Evolutionary conservation across 2,797 vertebrate genomes (phyloP), one percentile per base, ranked within the genome.

Genomic region (Lateolabrax maculatus): DNA sequence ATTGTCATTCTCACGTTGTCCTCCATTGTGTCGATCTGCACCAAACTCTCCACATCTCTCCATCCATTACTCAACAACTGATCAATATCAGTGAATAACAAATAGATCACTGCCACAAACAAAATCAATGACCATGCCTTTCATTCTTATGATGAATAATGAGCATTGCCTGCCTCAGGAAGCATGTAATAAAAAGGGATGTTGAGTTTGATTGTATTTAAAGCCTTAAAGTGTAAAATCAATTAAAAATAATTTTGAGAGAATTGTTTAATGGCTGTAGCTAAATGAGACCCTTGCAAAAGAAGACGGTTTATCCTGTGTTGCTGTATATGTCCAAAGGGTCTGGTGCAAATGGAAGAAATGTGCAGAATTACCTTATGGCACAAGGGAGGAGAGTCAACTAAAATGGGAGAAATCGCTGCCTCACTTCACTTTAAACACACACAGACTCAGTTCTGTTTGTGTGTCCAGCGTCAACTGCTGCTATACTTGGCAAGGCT

Each of bases 11-110:
- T 48, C 69, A 8, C 27, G 36, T 1, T 9, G 29, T 29, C 55
- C 72, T 51, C 25, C 23, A 13, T 4, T 7, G 3, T 8, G 27
- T 65, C 68, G 18, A 64, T 48, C 68, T 34, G 51, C 21, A 48
- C 12, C 64, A 55, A 72, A 51, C 51, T 29, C 64, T 27, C 68
- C 43, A 31, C 63, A 41, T 31, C 34, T 58, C 62, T 44, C 23
- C 70, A 37, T 21, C 23, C 51, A 51, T 69, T 73, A 77, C 63
- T 73, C 37, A 79, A 46, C 64, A 39, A 19, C 21, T 21, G 49
- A 85, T 88, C 80, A 55, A 81, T 87, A 75, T 46, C 58, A 23
- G 43, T 9, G 73, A 62, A 65, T 39, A 44, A 63, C 63, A 55
- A 78, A 78, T 75, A 57, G 27, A 77, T 78, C 73, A 29, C 64